A percentile compares a stretch with the other conserved stretches of the same genome.
phyloP scores from a whole-genome alignment of 2,888 invertebrate species.

The Rhingia campestris region DNA sequence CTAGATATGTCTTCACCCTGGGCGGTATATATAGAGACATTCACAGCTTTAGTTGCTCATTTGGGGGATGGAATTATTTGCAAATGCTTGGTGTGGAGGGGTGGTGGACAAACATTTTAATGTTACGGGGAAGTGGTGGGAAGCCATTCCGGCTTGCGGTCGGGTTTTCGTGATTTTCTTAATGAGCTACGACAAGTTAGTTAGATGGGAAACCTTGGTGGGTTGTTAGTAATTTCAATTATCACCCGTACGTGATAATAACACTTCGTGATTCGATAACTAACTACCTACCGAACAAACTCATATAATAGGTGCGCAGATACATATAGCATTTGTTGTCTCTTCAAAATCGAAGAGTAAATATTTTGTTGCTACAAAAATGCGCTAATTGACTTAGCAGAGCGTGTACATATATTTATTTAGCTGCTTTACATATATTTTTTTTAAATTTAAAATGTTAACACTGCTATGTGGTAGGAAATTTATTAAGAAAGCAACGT shows the following conservation, averaged over 20 bases:
- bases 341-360: constrained; percentile 16
- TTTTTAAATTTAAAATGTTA: no score
- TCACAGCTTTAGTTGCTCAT: constrained; percentile 20
- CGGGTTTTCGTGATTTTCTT: constrained; percentile 12
- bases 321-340: background rate
- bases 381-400: constrained; percentile 57
- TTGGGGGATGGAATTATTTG: background rate
- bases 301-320: background rate
- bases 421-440: constrained; percentile 14
- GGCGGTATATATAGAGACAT: background rate
- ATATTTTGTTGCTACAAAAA: constrained; percentile 20
- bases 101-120: background rate
- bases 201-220: constrained; percentile 13
- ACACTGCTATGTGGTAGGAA: no score
- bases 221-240: constrained; percentile 55
- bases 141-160: constrained; percentile 15
- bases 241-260: constrained; percentile 56
- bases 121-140: background rate
- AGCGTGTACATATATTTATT: constrained; percentile 20
- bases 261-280: constrained; percentile 52
- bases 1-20: background rate
- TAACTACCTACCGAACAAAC: background rate
- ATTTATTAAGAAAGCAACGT: no score
- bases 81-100: background rate
- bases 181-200: background rate